phyloP scores from a whole-genome alignment of 2,797 vertebrate genomes.

The Lates japonicus region DNA sequence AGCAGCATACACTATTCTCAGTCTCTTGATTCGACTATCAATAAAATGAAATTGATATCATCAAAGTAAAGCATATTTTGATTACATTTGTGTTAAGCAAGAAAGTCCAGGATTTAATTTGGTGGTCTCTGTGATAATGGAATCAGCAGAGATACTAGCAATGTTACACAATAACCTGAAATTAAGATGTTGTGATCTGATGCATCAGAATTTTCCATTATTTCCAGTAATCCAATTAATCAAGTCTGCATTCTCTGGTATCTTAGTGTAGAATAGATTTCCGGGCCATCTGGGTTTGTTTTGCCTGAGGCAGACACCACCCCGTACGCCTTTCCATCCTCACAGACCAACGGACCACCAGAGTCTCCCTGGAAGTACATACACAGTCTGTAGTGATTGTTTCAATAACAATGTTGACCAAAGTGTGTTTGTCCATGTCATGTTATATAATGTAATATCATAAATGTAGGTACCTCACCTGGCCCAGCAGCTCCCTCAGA shows the following conservation, averaged over 20 bases:
- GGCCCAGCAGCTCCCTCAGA: conserved; percentile 28
- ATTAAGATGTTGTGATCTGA: background rate
- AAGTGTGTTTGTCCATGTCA: background rate
- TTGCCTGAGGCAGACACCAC: conserved; percentile 62
- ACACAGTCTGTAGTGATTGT: background rate
- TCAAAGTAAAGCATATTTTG: background rate
- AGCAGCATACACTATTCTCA: too few relatives aligned
- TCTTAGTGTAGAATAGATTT: conserved; percentile 62
- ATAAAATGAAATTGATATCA: background rate
- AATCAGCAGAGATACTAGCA: background rate
- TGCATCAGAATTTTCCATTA: background rate
- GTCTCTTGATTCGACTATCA: too few relatives aligned
- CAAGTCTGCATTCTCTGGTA: conserved; percentile 70
- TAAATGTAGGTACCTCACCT: background rate
- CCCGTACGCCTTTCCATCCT: conserved; percentile 65
- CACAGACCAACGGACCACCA: conserved; percentile 84
- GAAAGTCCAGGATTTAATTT: background rate
- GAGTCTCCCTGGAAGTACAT: conserved; percentile 81
- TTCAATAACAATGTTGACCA: background rate
- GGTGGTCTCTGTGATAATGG: background rate
- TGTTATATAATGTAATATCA: background rate
- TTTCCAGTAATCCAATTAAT: conserved; percentile 36
- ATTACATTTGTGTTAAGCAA: background rate
- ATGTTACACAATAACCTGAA: background rate
- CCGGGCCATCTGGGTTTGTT: fast-evolving